A percentile compares a stretch with the other conserved stretches of the same genome.
These are phyloP conservation scores for Peromyscus eremicus DNA, from an alignment of 2,797 vertebrate species.

Conservation along the genomic window DNA sequence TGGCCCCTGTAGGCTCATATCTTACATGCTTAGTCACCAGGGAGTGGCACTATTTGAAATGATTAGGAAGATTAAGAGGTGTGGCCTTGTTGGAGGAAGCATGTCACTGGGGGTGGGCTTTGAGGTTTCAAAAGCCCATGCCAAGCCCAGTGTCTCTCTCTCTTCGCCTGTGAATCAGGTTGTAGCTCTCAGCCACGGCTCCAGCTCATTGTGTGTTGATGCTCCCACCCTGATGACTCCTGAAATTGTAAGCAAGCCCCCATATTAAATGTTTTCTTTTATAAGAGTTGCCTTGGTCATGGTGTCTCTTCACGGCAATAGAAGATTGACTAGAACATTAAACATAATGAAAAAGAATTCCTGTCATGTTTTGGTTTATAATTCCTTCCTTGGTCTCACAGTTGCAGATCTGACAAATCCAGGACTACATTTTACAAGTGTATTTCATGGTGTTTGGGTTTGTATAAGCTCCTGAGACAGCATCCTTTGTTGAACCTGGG, in stretches of 20 bases:
- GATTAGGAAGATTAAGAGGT: neutral
- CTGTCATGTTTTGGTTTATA: slow-evolving; percentile 39
- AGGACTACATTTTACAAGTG: neutral
- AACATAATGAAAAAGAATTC: slow-evolving; percentile 38
- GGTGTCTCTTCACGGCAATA: neutral
- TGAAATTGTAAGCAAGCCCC: neutral
- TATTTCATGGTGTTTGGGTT: slow-evolving; percentile 13
- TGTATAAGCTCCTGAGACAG: slow-evolving; percentile 38
- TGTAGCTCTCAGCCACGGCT: neutral
- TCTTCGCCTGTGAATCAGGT: neutral
- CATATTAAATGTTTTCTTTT: neutral
- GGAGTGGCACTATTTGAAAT: neutral
- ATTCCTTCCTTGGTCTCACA: slow-evolving; percentile 47
- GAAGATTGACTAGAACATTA: neutral
- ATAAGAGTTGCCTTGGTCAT: neutral
- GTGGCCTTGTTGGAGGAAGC: neutral
- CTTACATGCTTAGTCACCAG: neutral
- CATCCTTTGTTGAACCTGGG: neutral
- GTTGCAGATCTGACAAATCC: neutral
- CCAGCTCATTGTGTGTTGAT: neutral
- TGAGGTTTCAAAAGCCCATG: neutral
- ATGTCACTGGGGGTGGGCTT: neutral
- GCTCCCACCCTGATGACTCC: neutral
- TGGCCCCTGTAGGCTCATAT: neutral
- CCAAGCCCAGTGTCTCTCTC: neutral